Base-by-base conservation (phyloP, 1,140 invertebrate genomes). In the Augochlora pura region DNA sequence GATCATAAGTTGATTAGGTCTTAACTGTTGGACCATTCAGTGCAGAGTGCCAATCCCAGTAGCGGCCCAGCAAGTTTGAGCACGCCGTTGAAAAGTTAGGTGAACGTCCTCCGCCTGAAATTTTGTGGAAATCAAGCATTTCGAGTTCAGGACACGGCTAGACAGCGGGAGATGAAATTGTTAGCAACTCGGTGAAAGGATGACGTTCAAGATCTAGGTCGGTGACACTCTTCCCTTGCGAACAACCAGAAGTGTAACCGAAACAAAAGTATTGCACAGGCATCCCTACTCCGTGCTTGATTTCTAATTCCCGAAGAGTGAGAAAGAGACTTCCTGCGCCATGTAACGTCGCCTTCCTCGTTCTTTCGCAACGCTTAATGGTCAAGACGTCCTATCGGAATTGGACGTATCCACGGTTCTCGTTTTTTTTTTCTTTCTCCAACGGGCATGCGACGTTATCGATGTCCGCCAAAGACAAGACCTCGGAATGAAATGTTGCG, bases 121-220 rank as follows among this genome's bases (percentile, higher is more conserved):
- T 32, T 32, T 4, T 4, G 32, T 32, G 32, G 32, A 32, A 32
- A 32, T 32, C 32, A 4, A 32, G 32, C 1, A 46, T 59, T n/a
- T 54, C 23, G 49, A 67, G 25, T 68, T 3, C 16, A 1, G 3
- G 21, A 25, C 46, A 23, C 16, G 16, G 6, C n/a, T 39, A 66
- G 32, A 25, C 3, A 10, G 4, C 23, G n/a, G 46, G 32, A 60
- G 60, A 16, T 21, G 18, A 46, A 65, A 25, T 57, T 42, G 39
- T 49, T 25, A 16, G 16, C 21, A 18, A n/a, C 2, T 8, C 5
- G 71, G 77, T 79, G 77, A 79, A 79, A 79, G 63, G 52, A 66
- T 46, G 21, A 49, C 25, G 27, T 32, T 25, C 6, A 39, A 60
- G 52, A 74, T 79, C 52, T 79, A 60, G 77, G 77, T 67, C 63